Percentiles rank a stretch among this genome's conserved stretches.
These are phyloP conservation scores for Hydrotaea cyrtoneurina DNA, from an alignment of 2,888 invertebrate species.

Conservation along the genomic window DNA sequence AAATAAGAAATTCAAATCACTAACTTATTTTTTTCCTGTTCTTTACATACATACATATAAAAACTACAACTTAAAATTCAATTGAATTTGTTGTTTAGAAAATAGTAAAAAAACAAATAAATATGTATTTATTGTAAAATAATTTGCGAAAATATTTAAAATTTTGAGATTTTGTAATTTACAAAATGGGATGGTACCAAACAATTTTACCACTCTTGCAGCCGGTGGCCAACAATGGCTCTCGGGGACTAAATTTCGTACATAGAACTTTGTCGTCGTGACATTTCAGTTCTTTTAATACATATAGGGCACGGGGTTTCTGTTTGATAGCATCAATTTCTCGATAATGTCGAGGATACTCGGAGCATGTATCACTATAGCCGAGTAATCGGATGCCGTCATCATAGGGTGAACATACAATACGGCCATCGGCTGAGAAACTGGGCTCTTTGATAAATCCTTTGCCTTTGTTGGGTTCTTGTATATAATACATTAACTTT, in stretches of 20 bases:
- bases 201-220: slow-evolving; percentile 93
- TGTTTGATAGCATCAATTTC: slow-evolving; percentile 81
- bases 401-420: slow-evolving; percentile 94
- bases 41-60: slow-evolving; percentile 37
- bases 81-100: slow-evolving; percentile 38
- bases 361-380: slow-evolving; percentile 89
- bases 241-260: slow-evolving; percentile 93
- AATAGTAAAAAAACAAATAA: slow-evolving; percentile 25
- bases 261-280: slow-evolving; percentile 93
- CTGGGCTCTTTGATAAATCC: slow-evolving; percentile 96
- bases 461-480: slow-evolving; percentile 93
- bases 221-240: slow-evolving; percentile 93
- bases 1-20: slow-evolving; percentile 31
- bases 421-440: slow-evolving; percentile 93
- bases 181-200: slow-evolving; percentile 90
- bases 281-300: slow-evolving; percentile 86
- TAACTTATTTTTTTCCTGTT: slow-evolving; percentile 43
- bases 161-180: slow-evolving; percentile 52
- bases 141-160: slow-evolving; percentile 23
- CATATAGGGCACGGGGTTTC: slow-evolving; percentile 81
- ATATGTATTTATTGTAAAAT: slow-evolving; percentile 13
- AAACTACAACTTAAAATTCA: slow-evolving; percentile 51
- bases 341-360: slow-evolving; percentile 83
- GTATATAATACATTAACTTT: slow-evolving; percentile 90
- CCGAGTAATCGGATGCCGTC: slow-evolving; percentile 92